Percentiles rank a stretch among this genome's conserved stretches.
Evolutionary conservation across 2,888 invertebrate species (phyloP).

Genomic region (Hanleya hanleyi): DNA sequence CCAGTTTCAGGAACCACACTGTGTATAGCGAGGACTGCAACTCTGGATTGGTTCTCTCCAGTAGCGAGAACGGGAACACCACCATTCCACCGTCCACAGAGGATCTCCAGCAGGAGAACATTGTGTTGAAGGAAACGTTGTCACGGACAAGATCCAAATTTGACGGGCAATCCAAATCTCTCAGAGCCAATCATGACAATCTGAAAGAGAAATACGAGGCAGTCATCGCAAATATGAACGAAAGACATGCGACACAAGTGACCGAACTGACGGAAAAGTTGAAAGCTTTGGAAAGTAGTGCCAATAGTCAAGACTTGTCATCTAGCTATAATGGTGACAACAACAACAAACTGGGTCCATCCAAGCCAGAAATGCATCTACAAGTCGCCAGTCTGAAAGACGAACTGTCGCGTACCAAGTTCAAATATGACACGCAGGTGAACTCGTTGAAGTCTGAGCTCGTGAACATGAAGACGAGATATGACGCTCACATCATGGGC

Average conservation of each 20-base stretch:
- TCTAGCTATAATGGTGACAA: neutral
- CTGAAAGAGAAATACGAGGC: slow-evolving; percentile 15
- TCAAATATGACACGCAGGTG: slow-evolving; percentile 29
- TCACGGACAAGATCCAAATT: neutral
- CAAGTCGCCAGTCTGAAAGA: slow-evolving; percentile 39
- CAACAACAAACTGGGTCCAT: slow-evolving; percentile 25
- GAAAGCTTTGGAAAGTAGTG: no score
- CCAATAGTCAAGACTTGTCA: neutral
- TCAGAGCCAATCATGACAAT: neutral
- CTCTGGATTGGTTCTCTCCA: neutral
- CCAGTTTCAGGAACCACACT: neutral
- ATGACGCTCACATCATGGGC: slow-evolving; percentile 52
- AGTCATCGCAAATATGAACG: slow-evolving; percentile 5
- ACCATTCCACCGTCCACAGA: neutral
- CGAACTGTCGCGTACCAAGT: slow-evolving; percentile 34
- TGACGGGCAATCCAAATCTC: neutral
- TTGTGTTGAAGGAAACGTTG: neutral
- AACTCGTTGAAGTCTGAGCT: slow-evolving; percentile 44
- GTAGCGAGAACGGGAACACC: neutral
- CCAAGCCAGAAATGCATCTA: slow-evolving; percentile 16
- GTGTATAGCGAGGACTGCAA: neutral
- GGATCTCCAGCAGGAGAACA: neutral
- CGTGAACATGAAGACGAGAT: slow-evolving; percentile 43
- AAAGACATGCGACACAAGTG: slow-evolving; percentile 21
- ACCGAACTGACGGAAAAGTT: slow-evolving; percentile 37